Evolutionary conservation across 2,113 vertebrate genomes (phyloP), one percentile per base, ranked within the genome.

Genomic region (Ammodytes dubius): DNA sequence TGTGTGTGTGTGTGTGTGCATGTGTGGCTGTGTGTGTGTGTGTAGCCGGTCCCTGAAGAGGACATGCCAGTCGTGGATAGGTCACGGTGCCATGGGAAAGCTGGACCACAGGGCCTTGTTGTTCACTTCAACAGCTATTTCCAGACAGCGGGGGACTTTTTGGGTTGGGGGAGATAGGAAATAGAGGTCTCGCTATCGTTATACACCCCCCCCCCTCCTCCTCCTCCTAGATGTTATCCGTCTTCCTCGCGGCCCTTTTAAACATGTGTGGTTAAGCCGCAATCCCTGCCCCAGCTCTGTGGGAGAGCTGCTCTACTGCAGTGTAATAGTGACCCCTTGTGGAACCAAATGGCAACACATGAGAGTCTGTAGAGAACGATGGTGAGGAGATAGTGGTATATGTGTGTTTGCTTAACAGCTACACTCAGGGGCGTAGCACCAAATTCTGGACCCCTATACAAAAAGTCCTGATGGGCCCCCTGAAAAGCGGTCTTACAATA

Each of bases 81-180:
- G 95, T 94, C 94, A 94, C 73, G 74, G 87, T 93, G 91, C 90
- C 93, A 93, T 96, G 94, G 93, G 94, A 95, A 94, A 94, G 89
- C 83, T 67, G 73, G 82, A 80, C 90, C 83, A 57, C 88, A 77
- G 78, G 87, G 87, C 66, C 89, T 90, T 91, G 85, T 93, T 95
- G 83, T 93, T 90, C 85, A 80, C 82, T 87, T 74, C 58, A 52
- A 63, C 82, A 79, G 91, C 88, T 95, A 95, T 96, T 96, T 95
- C 86, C 88, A 93, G 93, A 90, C 81, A 54, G 87, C 74, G 5
- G 76, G 80, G 79, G 85, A 85, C 67, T 92, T 92, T 82, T 61
- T 77, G 76, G 84, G 83, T 61, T 77, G 76, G 84, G 83, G 76
- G 84, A 82, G 77, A 90, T 81, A 90, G 91, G 89, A 91, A 94